Conservation (phyloP, 1,140 invertebrate species). For the Nasonia giraulti region DNA sequence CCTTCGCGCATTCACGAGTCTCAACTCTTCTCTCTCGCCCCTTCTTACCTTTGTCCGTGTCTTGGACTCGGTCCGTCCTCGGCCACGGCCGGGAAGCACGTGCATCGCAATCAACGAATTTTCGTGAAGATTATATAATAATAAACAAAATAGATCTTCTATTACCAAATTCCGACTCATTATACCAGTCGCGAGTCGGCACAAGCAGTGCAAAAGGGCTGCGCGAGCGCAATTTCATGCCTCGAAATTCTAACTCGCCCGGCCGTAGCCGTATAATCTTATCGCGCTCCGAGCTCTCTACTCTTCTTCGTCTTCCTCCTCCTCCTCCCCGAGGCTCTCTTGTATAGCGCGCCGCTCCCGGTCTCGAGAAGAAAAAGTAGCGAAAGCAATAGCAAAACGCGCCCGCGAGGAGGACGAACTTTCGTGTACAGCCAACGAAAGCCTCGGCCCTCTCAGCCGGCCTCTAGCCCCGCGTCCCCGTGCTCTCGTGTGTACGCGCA, state of each 20-base stretch:
- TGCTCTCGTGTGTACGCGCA: not conserved
- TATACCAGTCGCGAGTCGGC: too few relatives aligned
- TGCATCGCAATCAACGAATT: too few relatives aligned
- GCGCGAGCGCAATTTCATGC: conserved; percentile 58
- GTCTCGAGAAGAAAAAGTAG: conserved; percentile 36
- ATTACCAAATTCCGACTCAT: too few relatives aligned
- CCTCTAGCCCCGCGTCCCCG: conserved; percentile 7
- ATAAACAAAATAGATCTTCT: too few relatives aligned
- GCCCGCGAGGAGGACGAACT: conserved; percentile 43
- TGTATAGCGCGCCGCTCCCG: not conserved
- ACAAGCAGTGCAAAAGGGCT: conserved; percentile 53
- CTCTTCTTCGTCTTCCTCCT: conserved; percentile 43
- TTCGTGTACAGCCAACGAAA: conserved; percentile 28
- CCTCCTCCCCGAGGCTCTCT: conserved; percentile 3
- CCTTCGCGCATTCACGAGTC: conserved; percentile 52
- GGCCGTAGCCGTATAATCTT: conserved; percentile 67
- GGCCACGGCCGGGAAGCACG: too few relatives aligned
- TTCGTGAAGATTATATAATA: not conserved
- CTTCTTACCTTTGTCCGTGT: conserved; percentile 20
- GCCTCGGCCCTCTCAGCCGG: not conserved
- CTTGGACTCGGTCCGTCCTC: not conserved
- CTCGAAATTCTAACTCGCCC: conserved; percentile 69
- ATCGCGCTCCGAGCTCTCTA: conserved; percentile 64
- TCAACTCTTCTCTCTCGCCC: not conserved
- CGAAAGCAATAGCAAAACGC: conserved; percentile 27